Evolutionary conservation across 1,140 invertebrate genomes (phyloP), one percentile per base, ranked within the genome.

Genomic region (Euwallacea fornicatus): DNA sequence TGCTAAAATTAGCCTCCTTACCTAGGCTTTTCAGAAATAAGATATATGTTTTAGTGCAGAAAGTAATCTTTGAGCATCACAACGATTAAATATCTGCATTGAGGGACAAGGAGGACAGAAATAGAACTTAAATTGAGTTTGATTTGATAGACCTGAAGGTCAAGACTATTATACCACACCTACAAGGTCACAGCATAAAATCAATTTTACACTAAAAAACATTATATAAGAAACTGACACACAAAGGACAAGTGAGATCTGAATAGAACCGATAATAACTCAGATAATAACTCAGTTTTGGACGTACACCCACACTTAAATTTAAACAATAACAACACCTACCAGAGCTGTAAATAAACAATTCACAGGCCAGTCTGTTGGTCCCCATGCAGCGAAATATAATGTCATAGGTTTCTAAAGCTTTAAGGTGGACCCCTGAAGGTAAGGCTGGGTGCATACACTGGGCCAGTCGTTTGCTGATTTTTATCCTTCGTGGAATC

Each of bases 371-470:
- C 61, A 96, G 83, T 72, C 93, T 85, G 76, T 91, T 90, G 46
- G 91, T 90, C 58, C 94, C 94, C 83, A 97, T 95, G 77, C 90
- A 93, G 80, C 93, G 93, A 83, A 98, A 97, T 78, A 97, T 94
- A 71, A 95, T 91, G 77, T 95, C 93, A 82, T 97, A 98, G 0
- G 93, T 96, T 83, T 98, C 96, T 44, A 98, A 82, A 21, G 95
- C 94, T 83, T 97, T 97, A 42, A 97, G 82, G 84, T 98, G 96
- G 21, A 98, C 96, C 67, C 93, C 95, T 71, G 91, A 89, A 50
- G 96, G 96, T 66, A 98, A 83, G 43, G 91, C 92, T 55, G 95
- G 95, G 85, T 98, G 96, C 86, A 98, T 91, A 83, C 96, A 98
- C 86, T 98, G 96, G 62, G 95, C 93, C 69, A 98, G 83, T 75